Evolutionary conservation across 2,888 invertebrate species (phyloP).

Genomic region (Torymus auratus): DNA sequence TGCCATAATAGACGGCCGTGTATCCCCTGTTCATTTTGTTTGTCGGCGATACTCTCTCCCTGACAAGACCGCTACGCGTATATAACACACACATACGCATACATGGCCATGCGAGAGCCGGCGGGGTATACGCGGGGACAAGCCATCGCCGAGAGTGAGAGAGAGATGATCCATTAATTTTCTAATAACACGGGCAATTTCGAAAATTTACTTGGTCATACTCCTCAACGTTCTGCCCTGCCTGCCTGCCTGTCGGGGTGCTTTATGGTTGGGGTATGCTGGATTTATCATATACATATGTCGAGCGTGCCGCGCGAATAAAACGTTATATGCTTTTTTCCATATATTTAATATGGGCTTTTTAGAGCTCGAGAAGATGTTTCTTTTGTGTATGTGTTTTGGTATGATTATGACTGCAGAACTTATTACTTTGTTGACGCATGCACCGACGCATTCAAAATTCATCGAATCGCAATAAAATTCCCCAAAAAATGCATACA

Average conservation of each 20-base stretch:
- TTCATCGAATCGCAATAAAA: too few relatives aligned
- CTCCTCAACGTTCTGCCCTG: constrained; percentile 23
- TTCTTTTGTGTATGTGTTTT: too few relatives aligned
- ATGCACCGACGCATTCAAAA: too few relatives aligned
- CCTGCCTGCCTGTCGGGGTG: too few relatives aligned
- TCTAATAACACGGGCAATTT: constrained; percentile 59
- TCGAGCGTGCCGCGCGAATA: too few relatives aligned
- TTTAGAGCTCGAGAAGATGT: too few relatives aligned
- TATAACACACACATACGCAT: constrained; percentile 27
- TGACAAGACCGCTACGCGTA: constrained; percentile 71
- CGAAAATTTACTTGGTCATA: constrained; percentile 59
- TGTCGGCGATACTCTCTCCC: constrained; percentile 66
- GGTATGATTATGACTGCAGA: too few relatives aligned
- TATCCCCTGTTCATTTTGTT: constrained; percentile 73
- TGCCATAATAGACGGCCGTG: constrained; percentile 75
- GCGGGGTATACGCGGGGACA: constrained; percentile 61
- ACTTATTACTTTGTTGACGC: too few relatives aligned
- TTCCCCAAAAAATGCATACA: too few relatives aligned
- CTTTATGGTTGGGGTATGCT: background rate
- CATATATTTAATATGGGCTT: too few relatives aligned
- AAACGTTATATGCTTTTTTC: too few relatives aligned
- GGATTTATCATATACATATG: too few relatives aligned
- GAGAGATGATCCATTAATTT: constrained; percentile 66
- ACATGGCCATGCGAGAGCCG: background rate
- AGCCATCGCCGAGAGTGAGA: constrained; percentile 58